Evolutionary conservation across 2,797 vertebrate genomes (phyloP).

Genomic region (Nyctalus aviator): DNA sequence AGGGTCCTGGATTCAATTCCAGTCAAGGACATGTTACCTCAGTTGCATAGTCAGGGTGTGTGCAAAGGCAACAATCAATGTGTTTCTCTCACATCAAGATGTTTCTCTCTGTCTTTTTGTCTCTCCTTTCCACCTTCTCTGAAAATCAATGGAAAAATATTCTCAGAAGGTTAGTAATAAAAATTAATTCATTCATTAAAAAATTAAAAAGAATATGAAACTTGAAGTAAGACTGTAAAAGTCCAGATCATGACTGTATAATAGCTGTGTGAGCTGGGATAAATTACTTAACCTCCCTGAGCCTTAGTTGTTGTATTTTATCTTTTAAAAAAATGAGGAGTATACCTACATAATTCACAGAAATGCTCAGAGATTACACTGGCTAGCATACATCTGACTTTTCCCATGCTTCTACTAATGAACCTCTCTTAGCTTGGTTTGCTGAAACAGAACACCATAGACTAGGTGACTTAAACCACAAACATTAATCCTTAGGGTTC

Average conservation of each 20-base stretch:
- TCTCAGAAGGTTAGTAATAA: too few species aligned
- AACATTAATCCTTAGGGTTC: background rate
- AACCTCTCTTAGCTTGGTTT: too few species aligned
- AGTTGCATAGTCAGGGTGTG: too few species aligned
- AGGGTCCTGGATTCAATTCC: too few species aligned
- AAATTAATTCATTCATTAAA: background rate
- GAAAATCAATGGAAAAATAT: too few species aligned
- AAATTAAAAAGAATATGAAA: conserved; percentile 22
- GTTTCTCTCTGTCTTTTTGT: too few species aligned
- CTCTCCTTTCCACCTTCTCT: too few species aligned
- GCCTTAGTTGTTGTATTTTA: background rate
- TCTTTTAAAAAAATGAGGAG: background rate
- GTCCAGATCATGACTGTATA: background rate
- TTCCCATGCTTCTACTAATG: background rate
- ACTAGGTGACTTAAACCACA: background rate
- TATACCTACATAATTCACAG: background rate
- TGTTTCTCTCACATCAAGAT: too few species aligned
- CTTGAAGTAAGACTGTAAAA: conserved; percentile 14
- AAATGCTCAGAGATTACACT: background rate
- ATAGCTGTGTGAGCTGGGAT: background rate
- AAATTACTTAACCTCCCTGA: background rate
- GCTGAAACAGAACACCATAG: background rate
- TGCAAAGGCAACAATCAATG: too few species aligned
- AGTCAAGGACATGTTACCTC: too few species aligned
- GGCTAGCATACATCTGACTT: background rate